These are phyloP conservation scores for Actenoides lindsayi DNA, from an alignment of 2,113 vertebrate genomes.

Conservation along the genomic window DNA sequence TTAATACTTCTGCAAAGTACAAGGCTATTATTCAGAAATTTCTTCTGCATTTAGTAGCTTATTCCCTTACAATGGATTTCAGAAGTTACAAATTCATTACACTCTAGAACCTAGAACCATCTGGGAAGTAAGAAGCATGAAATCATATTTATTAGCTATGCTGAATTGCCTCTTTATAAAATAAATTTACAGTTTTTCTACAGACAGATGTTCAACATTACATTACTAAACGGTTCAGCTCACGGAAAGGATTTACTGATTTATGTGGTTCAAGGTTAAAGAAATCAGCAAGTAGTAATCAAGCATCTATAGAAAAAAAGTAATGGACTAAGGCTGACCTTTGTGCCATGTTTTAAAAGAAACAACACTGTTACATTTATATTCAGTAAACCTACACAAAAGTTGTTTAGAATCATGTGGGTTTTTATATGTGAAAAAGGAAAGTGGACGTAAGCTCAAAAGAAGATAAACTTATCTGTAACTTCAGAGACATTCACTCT, in stretches of 20 bases:
- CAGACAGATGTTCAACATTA: conserved; percentile 51
- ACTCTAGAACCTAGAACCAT: conserved; percentile 38
- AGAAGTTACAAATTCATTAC: conserved; percentile 22
- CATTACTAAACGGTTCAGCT: conserved; percentile 23
- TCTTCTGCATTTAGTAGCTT: conserved; percentile 13
- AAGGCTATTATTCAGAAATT: neutral
- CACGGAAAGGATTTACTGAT: conserved; percentile 40
- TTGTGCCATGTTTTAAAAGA: neutral
- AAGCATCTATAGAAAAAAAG: conserved; percentile 13
- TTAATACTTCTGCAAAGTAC: neutral
- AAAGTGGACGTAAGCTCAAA: neutral
- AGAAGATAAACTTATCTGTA: neutral
- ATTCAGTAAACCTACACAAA: neutral
- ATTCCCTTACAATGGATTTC: conserved; percentile 3
- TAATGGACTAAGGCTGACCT: neutral
- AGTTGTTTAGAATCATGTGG: neutral
- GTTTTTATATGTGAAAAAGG: neutral
- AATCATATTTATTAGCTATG: conserved; percentile 53
- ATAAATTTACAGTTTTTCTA: conserved; percentile 53
- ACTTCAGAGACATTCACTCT: neutral
- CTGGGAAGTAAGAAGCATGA: conserved; percentile 39
- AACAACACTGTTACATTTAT: neutral
- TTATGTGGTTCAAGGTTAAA: conserved; percentile 37
- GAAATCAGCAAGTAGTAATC: conserved; percentile 39
- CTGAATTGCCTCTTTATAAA: conserved; percentile 47